phyloP scores from a whole-genome alignment of 2,797 vertebrate species.

The Lates japonicus region DNA sequence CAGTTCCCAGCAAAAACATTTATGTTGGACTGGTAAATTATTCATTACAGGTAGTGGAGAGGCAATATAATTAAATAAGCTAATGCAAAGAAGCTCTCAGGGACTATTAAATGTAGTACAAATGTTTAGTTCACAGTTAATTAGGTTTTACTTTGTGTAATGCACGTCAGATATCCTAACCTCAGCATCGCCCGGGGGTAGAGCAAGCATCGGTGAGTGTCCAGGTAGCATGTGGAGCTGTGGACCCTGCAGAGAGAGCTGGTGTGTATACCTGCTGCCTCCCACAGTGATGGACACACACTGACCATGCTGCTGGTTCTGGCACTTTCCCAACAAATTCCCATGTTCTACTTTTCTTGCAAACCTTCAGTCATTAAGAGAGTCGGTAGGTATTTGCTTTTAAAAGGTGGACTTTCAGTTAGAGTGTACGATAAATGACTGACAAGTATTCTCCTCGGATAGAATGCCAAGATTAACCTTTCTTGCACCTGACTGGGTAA shows the following conservation, averaged over 20 bases:
- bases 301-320: conserved; percentile 17
- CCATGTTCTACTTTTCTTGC: conserved; percentile 21
- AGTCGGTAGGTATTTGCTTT: conserved; percentile 18
- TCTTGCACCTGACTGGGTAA: conserved; percentile 17
- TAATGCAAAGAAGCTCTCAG: conserved; percentile 70
- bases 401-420: conserved; percentile 1
- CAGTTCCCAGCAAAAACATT: conserved; percentile 64
- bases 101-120: conserved; percentile 71
- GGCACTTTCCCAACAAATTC: neutral
- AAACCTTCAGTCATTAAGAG: conserved; percentile 8
- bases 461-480: conserved; percentile 36
- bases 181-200: conserved; percentile 36
- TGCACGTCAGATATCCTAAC: conserved; percentile 58
- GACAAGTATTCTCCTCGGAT: conserved; percentile 27
- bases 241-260: conserved; percentile 14
- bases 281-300: conserved; percentile 28
- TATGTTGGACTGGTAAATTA: conserved; percentile 66
- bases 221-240: conserved; percentile 43
- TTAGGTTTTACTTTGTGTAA: conserved; percentile 68
- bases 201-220: conserved; percentile 38
- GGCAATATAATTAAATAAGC: conserved; percentile 76
- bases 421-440: conserved; percentile 17
- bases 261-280: conserved; percentile 10
- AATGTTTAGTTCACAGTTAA: conserved; percentile 74
- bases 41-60: conserved; percentile 71